Base-by-base conservation (phyloP, 2,888 invertebrate species). In the Exephanes ischioxanthus region DNA sequence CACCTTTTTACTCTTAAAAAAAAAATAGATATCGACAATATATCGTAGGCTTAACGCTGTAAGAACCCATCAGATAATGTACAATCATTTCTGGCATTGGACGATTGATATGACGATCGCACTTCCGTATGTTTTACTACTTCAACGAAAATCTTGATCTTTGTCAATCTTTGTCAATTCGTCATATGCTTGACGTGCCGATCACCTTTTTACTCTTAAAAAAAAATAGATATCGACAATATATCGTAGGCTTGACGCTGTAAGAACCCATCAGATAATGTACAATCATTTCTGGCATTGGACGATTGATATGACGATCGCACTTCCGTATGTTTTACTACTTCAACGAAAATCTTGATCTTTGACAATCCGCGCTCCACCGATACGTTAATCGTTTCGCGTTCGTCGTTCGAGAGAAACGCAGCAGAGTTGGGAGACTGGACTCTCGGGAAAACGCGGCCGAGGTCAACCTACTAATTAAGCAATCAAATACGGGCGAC, bases 391-490 rank as follows among this genome's bases (percentile, higher is more conserved):
- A 53, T 66, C 14, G 22, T 6, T 67, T 41, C 16, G 66, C 9
- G 45, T 14, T 67, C 14, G 7, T 70, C 75, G 75, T 76, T 73
- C 45, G 55, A 72, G 55, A 51, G 67, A 51, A 72, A 26, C 33
- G 14, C 26, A 58, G 48, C 55, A 22, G 67, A 45, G 55, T 68
- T 78, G 30, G 33, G 22, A 41, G 30, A 37, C 66, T 22, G 48
- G 33, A 51, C 88, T 89, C 89, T 85, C 85, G 73, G 90, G 91
- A 91, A 88, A 90, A 90, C 88, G 85, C 80, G 82, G 82, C 84
- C 87, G 88, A 89, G 93, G 93, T 93, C 93, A 94, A 93, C 93
- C 91, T 93, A 92, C 94, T 94, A 93, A 94, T 94, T 93, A 93
- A 94, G 93, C 94, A 93, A 94, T 94, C 94, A 94, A 93, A 94